Evolutionary conservation across 2,797 vertebrate species (phyloP), one percentile per base, ranked within the genome.

Genomic region (Peromyscus melanophrys): DNA sequence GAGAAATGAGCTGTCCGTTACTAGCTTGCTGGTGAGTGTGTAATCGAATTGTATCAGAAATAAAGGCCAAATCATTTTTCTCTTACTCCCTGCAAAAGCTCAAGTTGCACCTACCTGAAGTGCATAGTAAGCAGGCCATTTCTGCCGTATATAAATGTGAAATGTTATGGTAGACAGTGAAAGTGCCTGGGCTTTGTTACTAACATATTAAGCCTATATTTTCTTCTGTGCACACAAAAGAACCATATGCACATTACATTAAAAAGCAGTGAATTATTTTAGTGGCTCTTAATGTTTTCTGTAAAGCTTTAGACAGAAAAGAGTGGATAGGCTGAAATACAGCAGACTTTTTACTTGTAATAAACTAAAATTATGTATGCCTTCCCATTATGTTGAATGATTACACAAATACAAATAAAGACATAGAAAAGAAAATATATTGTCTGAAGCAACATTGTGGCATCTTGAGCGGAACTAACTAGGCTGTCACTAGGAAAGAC

Each of bases 11-110:
- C 95, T 94, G 9, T 94, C 86, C 93, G 6, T 97, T 94, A 94
- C 86, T 40, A 82, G 59, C 87, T 89, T 80, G 57, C 80, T 96
- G 37, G 25, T 12, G 13, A 96, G n/a, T 82, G 27, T 89, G 12
- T 93, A 94, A 93, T 93, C 94, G 87, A 93, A 90, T 96, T 65
- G 95, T 49, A 85, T 92, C 59, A 84, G 73, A 97, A 98, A 37
- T 92, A 81, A 95, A 69, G 9, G 73, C 31, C 6, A 13, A 49
- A 84, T 0, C 0, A 61, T 94, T 90, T 31, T 95, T 67, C 80
- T 97, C 63, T 91, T 59, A 86, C 37, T 90, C 57, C 7, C 43
- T 31, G 27, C 46, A 76, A 92, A 40, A n/a, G 10, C 67, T 63
- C 63, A n/a, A 59, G 89, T 87, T 89, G 52, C 59, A 80, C 2